These are phyloP conservation scores for Chloropsis cyanopogon DNA, from an alignment of 2,113 vertebrate species.

Conservation along the genomic window DNA sequence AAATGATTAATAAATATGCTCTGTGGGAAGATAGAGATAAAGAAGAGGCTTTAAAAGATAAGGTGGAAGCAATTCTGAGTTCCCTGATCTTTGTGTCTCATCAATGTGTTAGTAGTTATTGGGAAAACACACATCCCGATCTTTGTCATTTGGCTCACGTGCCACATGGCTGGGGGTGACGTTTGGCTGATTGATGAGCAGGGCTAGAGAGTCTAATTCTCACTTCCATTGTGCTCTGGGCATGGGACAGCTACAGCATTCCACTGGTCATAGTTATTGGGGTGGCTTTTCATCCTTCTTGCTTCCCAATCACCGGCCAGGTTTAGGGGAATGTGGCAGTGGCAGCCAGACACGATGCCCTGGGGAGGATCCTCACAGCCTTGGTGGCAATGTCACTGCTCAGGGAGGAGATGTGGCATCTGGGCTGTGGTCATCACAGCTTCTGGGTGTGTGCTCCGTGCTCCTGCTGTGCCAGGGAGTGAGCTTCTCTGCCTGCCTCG, in stretches of 20 bases:
- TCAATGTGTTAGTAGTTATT: neutral
- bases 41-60: neutral
- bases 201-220: neutral
- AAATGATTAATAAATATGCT: conserved; percentile 31
- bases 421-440: neutral
- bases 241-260: neutral
- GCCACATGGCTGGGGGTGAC: neutral
- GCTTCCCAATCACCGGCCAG: accelerated
- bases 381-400: neutral
- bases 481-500: neutral
- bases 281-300: neutral
- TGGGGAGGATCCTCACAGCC: neutral
- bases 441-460: neutral
- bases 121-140: neutral
- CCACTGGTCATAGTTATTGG: neutral
- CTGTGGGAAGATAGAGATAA: neutral
- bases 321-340: neutral
- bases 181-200: neutral
- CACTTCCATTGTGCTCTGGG: neutral
- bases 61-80: conserved; percentile 14
- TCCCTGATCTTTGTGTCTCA: neutral
- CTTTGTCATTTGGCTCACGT: neutral
- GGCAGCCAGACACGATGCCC: neutral
- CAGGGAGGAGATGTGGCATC: neutral
- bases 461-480: neutral